These are phyloP conservation scores for Psilopsiagon aymara DNA, from an alignment of 2,113 vertebrate genomes.

Conservation along the genomic window DNA sequence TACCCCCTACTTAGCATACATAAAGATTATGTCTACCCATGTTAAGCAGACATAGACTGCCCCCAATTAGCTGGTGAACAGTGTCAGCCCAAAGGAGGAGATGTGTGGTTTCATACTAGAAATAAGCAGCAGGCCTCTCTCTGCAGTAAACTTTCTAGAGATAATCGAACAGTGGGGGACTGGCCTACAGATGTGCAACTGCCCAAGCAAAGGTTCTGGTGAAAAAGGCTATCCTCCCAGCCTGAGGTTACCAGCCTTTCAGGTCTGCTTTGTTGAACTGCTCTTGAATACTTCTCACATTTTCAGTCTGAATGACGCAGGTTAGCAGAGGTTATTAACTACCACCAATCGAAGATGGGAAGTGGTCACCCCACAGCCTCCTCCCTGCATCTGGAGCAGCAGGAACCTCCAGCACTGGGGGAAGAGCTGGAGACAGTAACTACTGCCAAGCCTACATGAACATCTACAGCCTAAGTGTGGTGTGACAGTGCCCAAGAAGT, in stretches of 20 bases:
- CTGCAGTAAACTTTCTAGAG: not conserved
- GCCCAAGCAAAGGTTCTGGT: not conserved
- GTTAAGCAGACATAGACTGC: not conserved
- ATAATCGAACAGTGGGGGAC: not conserved
- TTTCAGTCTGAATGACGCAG: not conserved
- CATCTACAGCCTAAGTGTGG: not conserved
- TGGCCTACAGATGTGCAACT: not conserved
- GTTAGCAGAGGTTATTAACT: not conserved
- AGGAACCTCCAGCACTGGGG: not conserved
- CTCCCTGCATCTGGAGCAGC: not conserved
- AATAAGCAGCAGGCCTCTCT: not conserved
- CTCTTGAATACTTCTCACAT: not conserved
- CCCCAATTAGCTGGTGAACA: not conserved
- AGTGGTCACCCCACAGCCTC: not conserved
- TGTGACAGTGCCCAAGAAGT: not conserved
- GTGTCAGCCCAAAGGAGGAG: not conserved
- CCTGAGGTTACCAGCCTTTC: not conserved
- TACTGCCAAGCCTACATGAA: not conserved
- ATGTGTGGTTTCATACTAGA: not conserved
- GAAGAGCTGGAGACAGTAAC: not conserved
- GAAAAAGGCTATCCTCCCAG: not conserved
- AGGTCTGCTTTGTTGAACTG: not conserved
- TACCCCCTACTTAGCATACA: not conserved
- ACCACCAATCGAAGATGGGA: not conserved
- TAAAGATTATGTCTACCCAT: not conserved